phyloP scores from a whole-genome alignment of 1,140 invertebrate genomes.

The Drosophila ironensis region DNA sequence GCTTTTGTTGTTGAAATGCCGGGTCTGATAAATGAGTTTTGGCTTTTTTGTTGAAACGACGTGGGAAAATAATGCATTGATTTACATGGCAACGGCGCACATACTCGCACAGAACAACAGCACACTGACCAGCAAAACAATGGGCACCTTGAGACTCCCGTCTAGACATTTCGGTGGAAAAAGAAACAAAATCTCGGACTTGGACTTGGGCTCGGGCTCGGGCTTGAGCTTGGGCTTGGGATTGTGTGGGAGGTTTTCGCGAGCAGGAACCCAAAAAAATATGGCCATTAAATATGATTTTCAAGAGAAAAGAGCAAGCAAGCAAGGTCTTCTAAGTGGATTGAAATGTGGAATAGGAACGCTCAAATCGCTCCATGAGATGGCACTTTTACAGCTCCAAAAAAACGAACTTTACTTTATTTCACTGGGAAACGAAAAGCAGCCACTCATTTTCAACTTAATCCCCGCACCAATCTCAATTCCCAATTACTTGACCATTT shows the following conservation, averaged over 20 bases:
- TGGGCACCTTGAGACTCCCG: constrained; percentile 24
- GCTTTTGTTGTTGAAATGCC: constrained; percentile 67
- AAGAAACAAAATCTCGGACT: constrained; percentile 1
- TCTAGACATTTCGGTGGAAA: constrained; percentile 11
- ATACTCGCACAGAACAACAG: constrained; percentile 1
- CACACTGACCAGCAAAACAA: constrained; percentile 10
- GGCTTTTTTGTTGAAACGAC: constrained; percentile 65
- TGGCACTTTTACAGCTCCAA: not conserved
- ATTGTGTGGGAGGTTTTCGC: constrained; percentile 4
- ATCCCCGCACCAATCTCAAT: constrained; percentile 36
- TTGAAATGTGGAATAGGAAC: too few species aligned
- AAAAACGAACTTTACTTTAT: not conserved
- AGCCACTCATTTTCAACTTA: constrained; percentile 40
- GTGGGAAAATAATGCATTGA: constrained; percentile 69
- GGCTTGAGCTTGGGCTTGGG: constrained; percentile 7
- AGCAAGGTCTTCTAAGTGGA: not conserved
- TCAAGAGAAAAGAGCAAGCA: not conserved
- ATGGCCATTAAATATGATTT: too few species aligned
- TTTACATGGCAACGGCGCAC: constrained; percentile 53
- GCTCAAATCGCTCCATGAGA: not conserved
- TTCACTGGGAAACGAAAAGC: constrained; percentile 7
- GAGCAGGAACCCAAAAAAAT: too few species aligned
- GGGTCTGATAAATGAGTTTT: constrained; percentile 72
- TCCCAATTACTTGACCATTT: constrained; percentile 42
- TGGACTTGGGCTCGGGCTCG: constrained; percentile 6